Base-by-base conservation (phyloP, 2,113 vertebrate genomes). In the Syngnathus scovelli region DNA sequence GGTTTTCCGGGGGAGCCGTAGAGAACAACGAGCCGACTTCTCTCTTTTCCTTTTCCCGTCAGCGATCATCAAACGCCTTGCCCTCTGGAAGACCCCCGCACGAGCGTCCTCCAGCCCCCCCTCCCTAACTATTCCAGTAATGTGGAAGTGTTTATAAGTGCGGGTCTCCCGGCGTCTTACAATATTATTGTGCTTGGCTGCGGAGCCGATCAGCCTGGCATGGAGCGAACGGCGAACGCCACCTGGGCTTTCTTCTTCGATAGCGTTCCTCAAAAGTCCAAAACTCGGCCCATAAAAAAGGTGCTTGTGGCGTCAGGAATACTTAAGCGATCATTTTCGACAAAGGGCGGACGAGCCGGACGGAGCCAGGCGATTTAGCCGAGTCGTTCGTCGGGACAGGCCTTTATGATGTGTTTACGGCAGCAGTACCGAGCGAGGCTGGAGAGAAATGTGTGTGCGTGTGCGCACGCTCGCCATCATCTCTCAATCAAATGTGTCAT, bases 101-200 rank as follows among this genome's bases (percentile, higher is more conserved):
- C 55, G 66, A 81, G 81, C 78, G 69, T 83, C 83, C 71, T 85
- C 80, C 68, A 10, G 63, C 73, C 74, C 55, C 60, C 64, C 43
- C 73, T 72, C 55, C 60, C 64, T 39, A 77, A 74, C 74, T 81
- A 83, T 83, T 85, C 82, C 87, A 85, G 82, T 81, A 83, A 88
- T 79, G 78, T 83, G 80, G 81, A 86, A 83, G 83, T 86, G 82
- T 86, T 86, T 85, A 78, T 80, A 78, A 69, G 67, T 72, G 68
- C 71, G 70, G 79, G 72, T 79, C 72, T 80, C 73, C 43, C 63
- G 3, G 68, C 59, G 36, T 86, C 78, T 83, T 73, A 72, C 64
- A 78, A 85, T 83, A 78, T 66, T 90, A 85, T 90, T 92, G 69
- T 88, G 69, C 21, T 85, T 89, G 90, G 89, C 87, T 58, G 33